Evolutionary conservation across 2,797 vertebrate species (phyloP), one percentile per base, ranked within the genome.

Genomic region (Mus caroli): DNA sequence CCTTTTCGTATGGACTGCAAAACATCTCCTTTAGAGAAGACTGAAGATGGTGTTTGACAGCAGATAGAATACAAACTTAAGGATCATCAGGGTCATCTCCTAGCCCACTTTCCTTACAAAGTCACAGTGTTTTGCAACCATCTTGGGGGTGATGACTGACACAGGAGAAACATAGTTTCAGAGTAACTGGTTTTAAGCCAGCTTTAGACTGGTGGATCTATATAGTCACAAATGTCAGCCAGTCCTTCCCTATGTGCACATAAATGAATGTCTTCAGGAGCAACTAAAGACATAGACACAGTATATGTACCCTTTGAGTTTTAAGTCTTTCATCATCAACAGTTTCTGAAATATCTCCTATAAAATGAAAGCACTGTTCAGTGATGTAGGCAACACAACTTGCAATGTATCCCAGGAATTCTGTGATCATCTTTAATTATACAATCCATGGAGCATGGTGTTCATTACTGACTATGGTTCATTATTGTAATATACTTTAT

Each of bases 1-100:
- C 28, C n/a, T 84, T 83, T 43, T n/a, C 22, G 52, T 37, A 60
- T 20, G 50, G 4, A 97, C 91, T 94, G n/a, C 7, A 26, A 94
- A 92, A 93, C 13, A 67, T 0, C 26, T 92, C 43, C 46, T 94
- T 91, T 43, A 96, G 80, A 82, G 84, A 93, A 96, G 97, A 93
- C 40, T 93, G 10, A 24, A 40, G 94, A 87, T 92, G 88, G 88
- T 31, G 13, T 88, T 60, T 93, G 95, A 90, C 31, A 95, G 97
- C 75, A 95, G 97, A 97, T 0, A 96, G 17, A 92, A 79, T 93
- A 6, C 6, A 79, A 58, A 71, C 40, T 58, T 75, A 88, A 94
- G 82, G 91, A 91, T 92, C 93, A 85, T 77, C 85, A 92, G 93
- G 69, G 73, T 77, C 84, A 85, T 89, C 88, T 88, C 88, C 52